phyloP scores from a whole-genome alignment of 2,797 vertebrate species.

The Perodicticus potto region DNA sequence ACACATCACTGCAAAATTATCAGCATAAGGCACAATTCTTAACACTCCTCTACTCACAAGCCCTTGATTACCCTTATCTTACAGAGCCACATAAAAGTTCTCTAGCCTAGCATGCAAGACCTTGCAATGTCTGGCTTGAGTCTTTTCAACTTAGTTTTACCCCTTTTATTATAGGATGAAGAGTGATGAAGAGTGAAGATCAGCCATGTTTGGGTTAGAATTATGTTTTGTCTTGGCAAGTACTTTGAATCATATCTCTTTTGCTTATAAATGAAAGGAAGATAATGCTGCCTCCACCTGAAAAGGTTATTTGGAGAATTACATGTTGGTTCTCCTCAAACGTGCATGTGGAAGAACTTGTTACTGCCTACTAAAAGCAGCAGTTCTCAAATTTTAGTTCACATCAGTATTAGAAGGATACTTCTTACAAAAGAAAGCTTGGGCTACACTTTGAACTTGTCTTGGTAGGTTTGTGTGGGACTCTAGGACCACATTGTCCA shows the following conservation, averaged over 20 bases:
- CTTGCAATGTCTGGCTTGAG: background rate
- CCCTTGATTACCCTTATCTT: background rate
- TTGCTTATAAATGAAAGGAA: slow-evolving; percentile 37
- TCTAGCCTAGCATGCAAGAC: background rate
- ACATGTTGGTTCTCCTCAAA: background rate
- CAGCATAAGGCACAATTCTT: background rate
- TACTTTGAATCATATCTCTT: slow-evolving; percentile 43
- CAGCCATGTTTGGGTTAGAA: slow-evolving; percentile 6
- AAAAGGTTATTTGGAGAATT: slow-evolving; percentile 2
- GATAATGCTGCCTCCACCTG: background rate
- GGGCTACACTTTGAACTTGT: background rate
- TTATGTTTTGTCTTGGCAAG: slow-evolving; percentile 19
- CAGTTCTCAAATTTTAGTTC: background rate
- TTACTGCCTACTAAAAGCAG: background rate
- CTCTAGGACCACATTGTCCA: background rate
- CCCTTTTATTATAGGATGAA: background rate
- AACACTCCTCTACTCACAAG: background rate
- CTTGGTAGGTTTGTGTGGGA: background rate
- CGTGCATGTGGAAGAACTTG: background rate
- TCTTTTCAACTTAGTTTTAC: background rate
- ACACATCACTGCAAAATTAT: background rate
- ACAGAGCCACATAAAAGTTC: slow-evolving; percentile 33
- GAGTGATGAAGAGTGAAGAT: background rate
- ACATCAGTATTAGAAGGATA: background rate
- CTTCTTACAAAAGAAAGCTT: background rate